These are phyloP conservation scores for Steromphala cineraria DNA, from an alignment of 2,888 invertebrate genomes.

Conservation along the genomic window DNA sequence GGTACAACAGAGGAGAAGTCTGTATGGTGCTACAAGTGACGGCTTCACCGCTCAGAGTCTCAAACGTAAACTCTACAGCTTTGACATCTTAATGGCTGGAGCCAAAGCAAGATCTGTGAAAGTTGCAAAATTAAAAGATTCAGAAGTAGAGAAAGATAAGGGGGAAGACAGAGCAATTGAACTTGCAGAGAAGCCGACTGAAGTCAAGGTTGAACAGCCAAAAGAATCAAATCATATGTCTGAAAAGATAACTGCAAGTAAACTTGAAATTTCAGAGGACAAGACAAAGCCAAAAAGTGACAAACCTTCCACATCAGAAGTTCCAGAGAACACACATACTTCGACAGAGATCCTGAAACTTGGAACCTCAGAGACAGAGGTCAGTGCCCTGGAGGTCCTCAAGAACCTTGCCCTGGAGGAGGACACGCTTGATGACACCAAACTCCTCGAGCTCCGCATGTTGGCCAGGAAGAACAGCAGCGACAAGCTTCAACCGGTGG, in stretches of 20 bases:
- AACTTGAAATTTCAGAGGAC: background rate
- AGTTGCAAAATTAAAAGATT: background rate
- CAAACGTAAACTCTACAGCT: background rate
- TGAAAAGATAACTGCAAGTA: background rate
- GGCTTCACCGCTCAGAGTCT: background rate
- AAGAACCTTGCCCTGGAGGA: conserved; percentile 1
- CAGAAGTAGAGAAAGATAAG: too few relatives aligned
- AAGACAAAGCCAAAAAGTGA: background rate
- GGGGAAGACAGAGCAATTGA: background rate
- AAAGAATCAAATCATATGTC: background rate
- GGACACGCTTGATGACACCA: background rate
- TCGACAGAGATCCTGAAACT: background rate
- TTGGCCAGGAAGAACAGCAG: background rate
- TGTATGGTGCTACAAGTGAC: background rate
- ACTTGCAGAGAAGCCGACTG: background rate
- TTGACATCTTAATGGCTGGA: conserved; percentile 11
- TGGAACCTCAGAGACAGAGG: background rate
- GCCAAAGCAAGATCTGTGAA: background rate
- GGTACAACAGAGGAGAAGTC: background rate
- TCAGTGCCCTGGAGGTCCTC: background rate
- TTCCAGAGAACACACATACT: background rate
- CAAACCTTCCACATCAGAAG: background rate
- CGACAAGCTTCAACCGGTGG: background rate
- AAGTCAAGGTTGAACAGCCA: background rate
- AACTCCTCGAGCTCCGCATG: background rate